Evolutionary conservation across 2,113 vertebrate genomes (phyloP), one percentile per base, ranked within the genome.

Genomic region (Ciconia stormi): DNA sequence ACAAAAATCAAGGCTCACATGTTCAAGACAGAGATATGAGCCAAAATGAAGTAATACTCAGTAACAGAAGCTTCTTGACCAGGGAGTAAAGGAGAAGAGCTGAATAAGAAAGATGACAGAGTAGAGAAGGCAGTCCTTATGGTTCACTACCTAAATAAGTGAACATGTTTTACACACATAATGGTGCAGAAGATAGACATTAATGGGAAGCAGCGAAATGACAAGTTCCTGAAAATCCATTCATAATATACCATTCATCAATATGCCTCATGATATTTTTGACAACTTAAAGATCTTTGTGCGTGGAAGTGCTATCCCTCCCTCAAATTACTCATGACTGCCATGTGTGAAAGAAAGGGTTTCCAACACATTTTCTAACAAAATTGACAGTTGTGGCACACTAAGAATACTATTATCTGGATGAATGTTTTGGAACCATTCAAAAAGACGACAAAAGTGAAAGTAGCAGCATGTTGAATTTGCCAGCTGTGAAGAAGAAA

Each of bases 21-120:
- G 23, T 89, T 91, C 53, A 87, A 86, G 71, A 87, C 7, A 92
- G 71, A 92, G 36, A 25, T 80, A 91, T 27, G 86, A 91, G 84
- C 92, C 91, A 97, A 96, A 91, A n/a, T 70, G 70, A 96, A 95
- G 89, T 94, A 88, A 87, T 72, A 78, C 42, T 97, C 66, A 87
- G 40, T 95, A 96, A 91, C 86, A 89, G 78, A 95, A 93, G 93
- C 69, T 88, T 95, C 73, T 91, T 92, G 74, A 82, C 22, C 32
- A 92, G 56, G n/a, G 29, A 94, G 49, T 53, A 92, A 89, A 93
- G 47, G 67, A 93, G 65, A 95, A 90, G 55, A 85, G 82, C 53
- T 66, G 76, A 93, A 11, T 87, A 81, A 94, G 88, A 83, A 82
- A 81, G 92, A 93, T 49, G 78, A 82, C 18, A 76, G 65, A 80